These are phyloP conservation scores for Drosophila parabipectinata DNA, from an alignment of 1,140 invertebrate species.

Conservation along the genomic window DNA sequence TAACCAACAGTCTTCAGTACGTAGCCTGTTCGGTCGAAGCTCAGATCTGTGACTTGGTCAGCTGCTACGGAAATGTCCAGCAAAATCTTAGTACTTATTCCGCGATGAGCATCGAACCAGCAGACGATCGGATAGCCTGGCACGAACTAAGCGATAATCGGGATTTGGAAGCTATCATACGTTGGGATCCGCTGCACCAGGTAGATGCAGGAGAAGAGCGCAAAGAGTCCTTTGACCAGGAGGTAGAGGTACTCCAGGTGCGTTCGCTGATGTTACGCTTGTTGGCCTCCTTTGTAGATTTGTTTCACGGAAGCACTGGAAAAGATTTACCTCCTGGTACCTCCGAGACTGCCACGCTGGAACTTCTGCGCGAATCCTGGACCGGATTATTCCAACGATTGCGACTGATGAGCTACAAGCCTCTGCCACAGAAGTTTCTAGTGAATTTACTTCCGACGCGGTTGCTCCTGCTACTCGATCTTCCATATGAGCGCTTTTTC, in stretches of 20 bases:
- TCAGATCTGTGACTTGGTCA: slow-evolving; percentile 90
- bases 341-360: slow-evolving; percentile 55
- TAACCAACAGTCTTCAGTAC: slow-evolving; percentile 94
- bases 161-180: slow-evolving; percentile 86
- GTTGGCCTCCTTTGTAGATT: slow-evolving; percentile 75
- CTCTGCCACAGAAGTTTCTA: slow-evolving; percentile 82
- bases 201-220: slow-evolving; percentile 60
- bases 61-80: slow-evolving; percentile 68
- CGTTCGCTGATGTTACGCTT: slow-evolving; percentile 70
- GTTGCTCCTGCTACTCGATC: slow-evolving; percentile 65
- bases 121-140: slow-evolving; percentile 85
- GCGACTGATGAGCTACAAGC: slow-evolving; percentile 72
- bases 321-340: slow-evolving; percentile 16
- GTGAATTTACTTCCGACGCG: slow-evolving; percentile 83
- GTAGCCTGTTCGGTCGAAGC: slow-evolving; percentile 90
- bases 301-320: slow-evolving; percentile 58
- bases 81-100: slow-evolving; percentile 75
- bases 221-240: slow-evolving; percentile 79
- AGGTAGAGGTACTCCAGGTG: slow-evolving; percentile 75
- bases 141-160: slow-evolving; percentile 86
- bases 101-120: slow-evolving; percentile 84
- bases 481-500: slow-evolving; percentile 82
- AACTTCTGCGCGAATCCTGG: slow-evolving; percentile 71
- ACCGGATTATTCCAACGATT: slow-evolving; percentile 72
- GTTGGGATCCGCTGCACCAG: slow-evolving; percentile 85